Evolutionary conservation across 2,888 invertebrate species (phyloP).

Genomic region (Acleris holmiana): DNA sequence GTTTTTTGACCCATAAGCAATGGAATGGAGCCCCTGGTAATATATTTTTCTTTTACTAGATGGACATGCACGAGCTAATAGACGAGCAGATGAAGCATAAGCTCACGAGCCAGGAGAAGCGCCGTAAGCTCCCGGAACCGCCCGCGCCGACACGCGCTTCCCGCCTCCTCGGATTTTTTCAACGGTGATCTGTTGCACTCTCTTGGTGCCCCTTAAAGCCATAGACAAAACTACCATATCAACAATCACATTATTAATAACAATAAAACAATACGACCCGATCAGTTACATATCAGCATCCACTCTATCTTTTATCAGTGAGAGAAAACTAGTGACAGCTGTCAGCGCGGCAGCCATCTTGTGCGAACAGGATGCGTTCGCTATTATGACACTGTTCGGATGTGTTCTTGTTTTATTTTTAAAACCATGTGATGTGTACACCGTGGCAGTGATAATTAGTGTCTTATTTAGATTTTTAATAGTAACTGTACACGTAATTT

Average conservation of each 20-base stretch:
- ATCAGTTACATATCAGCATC: slow-evolving; percentile 56
- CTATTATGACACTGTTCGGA: slow-evolving; percentile 54
- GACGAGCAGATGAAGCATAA: slow-evolving; percentile 96
- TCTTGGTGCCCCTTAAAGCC: slow-evolving; percentile 59
- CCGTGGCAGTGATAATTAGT: slow-evolving; percentile 73
- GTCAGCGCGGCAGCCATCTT: slow-evolving; percentile 59
- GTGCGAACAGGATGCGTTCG: slow-evolving; percentile 49
- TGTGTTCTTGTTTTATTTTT: slow-evolving; percentile 61
- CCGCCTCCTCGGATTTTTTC: slow-evolving; percentile 79
- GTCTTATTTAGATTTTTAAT: slow-evolving; percentile 67
- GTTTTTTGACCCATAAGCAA: too few species aligned
- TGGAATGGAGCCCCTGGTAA: too few species aligned
- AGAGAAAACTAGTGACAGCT: slow-evolving; percentile 51
- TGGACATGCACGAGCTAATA: slow-evolving; percentile 96
- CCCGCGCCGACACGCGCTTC: slow-evolving; percentile 65
- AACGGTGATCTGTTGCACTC: slow-evolving; percentile 77
- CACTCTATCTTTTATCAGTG: slow-evolving; percentile 57
- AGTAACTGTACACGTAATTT: slow-evolving; percentile 64
- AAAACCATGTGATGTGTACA: slow-evolving; percentile 73
- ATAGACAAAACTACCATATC: slow-evolving; percentile 62
- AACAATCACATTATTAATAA: slow-evolving; percentile 57
- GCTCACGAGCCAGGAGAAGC: slow-evolving; percentile 87
- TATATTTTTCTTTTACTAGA: slow-evolving; percentile 79
- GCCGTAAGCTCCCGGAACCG: slow-evolving; percentile 76
- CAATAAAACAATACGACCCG: slow-evolving; percentile 60